Evolutionary conservation across 92 coral and sea anemone species (phyloP).

Genomic region (Scolanthus callimorphus): DNA sequence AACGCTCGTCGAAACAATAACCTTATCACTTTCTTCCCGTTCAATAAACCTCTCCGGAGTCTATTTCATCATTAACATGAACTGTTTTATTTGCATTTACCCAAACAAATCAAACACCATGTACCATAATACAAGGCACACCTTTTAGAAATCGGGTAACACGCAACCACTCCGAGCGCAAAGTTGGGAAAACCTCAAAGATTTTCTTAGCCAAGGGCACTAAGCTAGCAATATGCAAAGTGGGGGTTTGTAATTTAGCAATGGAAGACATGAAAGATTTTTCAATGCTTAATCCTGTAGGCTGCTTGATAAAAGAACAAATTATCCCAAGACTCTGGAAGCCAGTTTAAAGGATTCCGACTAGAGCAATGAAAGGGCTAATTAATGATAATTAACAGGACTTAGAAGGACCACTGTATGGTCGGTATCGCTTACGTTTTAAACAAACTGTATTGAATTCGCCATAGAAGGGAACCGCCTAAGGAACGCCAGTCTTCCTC

Average conservation of each 20-base stretch:
- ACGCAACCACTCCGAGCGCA: too few species aligned
- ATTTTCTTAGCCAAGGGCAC: neutral
- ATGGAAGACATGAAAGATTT: conserved; percentile 15
- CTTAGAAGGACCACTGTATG: conserved; percentile 12
- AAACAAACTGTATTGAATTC: neutral
- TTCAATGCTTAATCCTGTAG: conserved; percentile 28
- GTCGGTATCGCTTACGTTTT: conserved; percentile 3
- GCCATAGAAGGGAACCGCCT: too few species aligned
- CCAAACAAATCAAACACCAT: neutral
- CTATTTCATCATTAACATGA: neutral
- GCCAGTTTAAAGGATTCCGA: conserved; percentile 70
- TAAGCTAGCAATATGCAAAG: conserved; percentile 1
- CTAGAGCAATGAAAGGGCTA: conserved; percentile 48
- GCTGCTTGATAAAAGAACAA: conserved; percentile 31
- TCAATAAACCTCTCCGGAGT: neutral
- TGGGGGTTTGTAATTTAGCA: conserved; percentile 14
- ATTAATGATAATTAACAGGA: conserved; percentile 67
- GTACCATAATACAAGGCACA: too few species aligned
- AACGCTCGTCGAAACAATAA: conserved; percentile 7
- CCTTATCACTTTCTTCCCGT: neutral
- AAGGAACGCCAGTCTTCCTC: neutral
- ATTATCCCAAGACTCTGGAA: conserved; percentile 26
- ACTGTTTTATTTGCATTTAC: neutral
- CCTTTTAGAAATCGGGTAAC: too few species aligned
- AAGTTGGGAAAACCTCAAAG: neutral